Base-by-base conservation (phyloP, 2,888 invertebrate species). In the Sicus ferrugineus region DNA sequence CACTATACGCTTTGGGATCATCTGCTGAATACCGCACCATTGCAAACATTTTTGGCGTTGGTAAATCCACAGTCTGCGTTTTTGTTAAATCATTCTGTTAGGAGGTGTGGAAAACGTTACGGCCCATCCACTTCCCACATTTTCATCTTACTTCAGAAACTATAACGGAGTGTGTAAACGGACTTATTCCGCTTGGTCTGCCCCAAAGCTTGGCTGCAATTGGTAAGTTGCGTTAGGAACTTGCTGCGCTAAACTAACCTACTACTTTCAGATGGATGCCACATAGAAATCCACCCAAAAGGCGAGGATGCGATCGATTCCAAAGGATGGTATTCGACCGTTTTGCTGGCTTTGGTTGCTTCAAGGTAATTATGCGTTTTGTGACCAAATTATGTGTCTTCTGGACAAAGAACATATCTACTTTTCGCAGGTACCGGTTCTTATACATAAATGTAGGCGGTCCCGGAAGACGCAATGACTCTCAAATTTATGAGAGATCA, bases 391-490 rank as follows among this genome's bases (percentile, higher is more conserved):
- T n/a, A n/a, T n/a, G n/a, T n/a, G n/a, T n/a, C n/a, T 46, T 46
- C n/a, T 46, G 46, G 46, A 46, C n/a, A 46, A 46, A 46, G 11
- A 46, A 46, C 46, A 46, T 16, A 46, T 2, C 16, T 46, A 1
- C 46, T 46, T n/a, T 46, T 46, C 46, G 46, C 23, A 63, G 63
- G 26, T 68, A 56, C 58, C 46, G 67, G 6, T 69, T 71, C 61
- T 16, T 70, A 4, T 63, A 72, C 50, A 63, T 70, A 30, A 70
- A 68, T 52, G 66, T 68, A 30, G 72, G 68, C 21, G 58, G 68
- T 58, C 65, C 67, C 3, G 65, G 70, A 11, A 59, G 68, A 63
- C 65, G 68, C 61, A 71, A 71, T 48, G 66, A 71, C 30, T 69
- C 67, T 23, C 21, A 64, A 65, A 68, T 72, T 56, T 72, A 54